Percentiles rank a stretch among this genome's conserved stretches.
Conservation (phyloP, 2,797 vertebrate genomes). For the Oreonectes daqikongensis region DNA sequence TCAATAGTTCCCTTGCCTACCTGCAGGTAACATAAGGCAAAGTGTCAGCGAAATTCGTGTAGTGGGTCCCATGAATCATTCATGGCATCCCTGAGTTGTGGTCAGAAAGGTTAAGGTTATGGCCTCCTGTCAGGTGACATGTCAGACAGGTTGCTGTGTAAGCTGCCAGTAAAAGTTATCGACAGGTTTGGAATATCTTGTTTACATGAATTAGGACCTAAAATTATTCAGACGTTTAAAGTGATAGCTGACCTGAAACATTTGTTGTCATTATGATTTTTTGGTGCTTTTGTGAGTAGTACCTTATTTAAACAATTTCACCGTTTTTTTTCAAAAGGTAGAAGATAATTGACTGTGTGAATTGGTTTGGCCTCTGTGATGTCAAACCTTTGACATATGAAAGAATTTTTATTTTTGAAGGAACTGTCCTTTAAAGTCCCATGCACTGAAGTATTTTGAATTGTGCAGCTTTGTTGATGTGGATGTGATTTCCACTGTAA, state of each 20-base stretch:
- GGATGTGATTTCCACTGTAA: too few species aligned
- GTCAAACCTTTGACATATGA: too few species aligned
- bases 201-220: neutral
- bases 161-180: conserved; percentile 59
- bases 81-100: conserved; percentile 40
- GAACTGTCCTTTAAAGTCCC: neutral
- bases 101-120: conserved; percentile 56
- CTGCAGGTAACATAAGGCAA: conserved; percentile 28
- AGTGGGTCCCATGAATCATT: conserved; percentile 26
- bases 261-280: too few species aligned
- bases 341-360: too few species aligned
- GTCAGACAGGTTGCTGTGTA: conserved; percentile 54
- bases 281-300: neutral
- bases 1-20: conserved; percentile 11
- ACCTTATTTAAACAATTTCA: too few species aligned
- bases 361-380: too few species aligned
- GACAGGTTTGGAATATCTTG: conserved; percentile 1
- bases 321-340: too few species aligned
- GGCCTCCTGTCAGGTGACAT: conserved; percentile 51
- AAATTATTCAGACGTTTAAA: neutral
- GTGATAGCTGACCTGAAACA: too few species aligned
- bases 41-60: conserved; percentile 19
- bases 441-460: too few species aligned
- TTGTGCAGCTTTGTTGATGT: too few species aligned
- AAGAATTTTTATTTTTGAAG: neutral